Percentiles rank a stretch among this genome's conserved stretches.
These are phyloP conservation scores for Chaetodon trifascialis DNA, from an alignment of 2,113 vertebrate genomes.

Conservation along the genomic window DNA sequence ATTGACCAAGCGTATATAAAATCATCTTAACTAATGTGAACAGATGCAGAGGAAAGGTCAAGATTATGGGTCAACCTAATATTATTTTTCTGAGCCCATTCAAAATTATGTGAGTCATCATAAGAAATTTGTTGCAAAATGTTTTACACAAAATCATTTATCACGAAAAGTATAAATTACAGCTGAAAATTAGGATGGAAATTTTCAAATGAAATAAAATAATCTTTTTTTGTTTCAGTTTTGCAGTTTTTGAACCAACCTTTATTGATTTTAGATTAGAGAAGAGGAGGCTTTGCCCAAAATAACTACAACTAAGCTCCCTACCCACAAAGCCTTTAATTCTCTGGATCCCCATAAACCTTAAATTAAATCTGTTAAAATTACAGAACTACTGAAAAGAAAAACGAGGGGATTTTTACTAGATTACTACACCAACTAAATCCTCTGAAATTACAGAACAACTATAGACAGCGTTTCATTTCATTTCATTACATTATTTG, in stretches of 20 bases:
- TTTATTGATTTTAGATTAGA: constrained; percentile 32
- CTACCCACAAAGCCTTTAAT: constrained; percentile 47
- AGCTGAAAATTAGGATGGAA: background rate
- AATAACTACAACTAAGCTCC: constrained; percentile 9
- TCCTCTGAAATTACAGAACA: constrained; percentile 41
- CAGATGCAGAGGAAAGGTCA: constrained; percentile 23
- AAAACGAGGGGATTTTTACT: constrained; percentile 1
- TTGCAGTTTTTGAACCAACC: background rate
- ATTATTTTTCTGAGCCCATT: constrained; percentile 2
- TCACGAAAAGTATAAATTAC: background rate
- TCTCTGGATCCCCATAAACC: constrained; percentile 28
- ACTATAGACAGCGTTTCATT: constrained; percentile 15
- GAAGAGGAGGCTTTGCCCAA: constrained; percentile 1
- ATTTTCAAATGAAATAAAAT: background rate
- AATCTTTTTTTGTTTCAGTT: background rate
- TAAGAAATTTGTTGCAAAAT: background rate
- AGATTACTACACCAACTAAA: constrained; percentile 43
- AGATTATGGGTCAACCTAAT: background rate
- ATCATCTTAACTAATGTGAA: constrained; percentile 10
- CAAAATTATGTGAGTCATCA: background rate
- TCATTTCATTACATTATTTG: background rate
- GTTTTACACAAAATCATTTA: constrained; percentile 3
- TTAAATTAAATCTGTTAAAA: constrained; percentile 53
- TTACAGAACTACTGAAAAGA: constrained; percentile 51
- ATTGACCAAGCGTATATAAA: background rate